Evolutionary conservation across 2,113 vertebrate genomes (phyloP).

Genomic region (Gymnobelideus leadbeateri): DNA sequence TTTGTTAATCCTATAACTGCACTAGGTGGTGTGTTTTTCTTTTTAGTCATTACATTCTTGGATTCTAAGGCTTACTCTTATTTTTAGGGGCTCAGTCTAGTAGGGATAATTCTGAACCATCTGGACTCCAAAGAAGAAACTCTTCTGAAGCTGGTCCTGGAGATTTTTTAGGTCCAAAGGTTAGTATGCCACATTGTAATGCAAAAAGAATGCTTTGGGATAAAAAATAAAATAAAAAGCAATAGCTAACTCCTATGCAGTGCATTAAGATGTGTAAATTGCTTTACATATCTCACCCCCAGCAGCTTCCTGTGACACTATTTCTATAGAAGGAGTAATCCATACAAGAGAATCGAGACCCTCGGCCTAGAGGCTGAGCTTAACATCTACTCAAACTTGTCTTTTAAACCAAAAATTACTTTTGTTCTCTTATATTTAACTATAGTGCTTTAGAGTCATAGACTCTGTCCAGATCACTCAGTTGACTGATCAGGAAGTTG

Average conservation of each 20-base stretch:
- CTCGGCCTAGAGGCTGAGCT: neutral
- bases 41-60: neutral
- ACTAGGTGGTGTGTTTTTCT: neutral
- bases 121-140: constrained; percentile 82
- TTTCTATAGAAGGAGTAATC: neutral
- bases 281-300: neutral
- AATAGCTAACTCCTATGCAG: neutral
- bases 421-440: neutral
- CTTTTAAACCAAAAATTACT: neutral
- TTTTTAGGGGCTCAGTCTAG: constrained; percentile 81
- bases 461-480: neutral
- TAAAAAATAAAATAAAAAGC: neutral
- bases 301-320: neutral
- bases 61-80: constrained; percentile 38
- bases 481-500: neutral
- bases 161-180: constrained; percentile 85
- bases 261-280: neutral
- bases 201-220: neutral
- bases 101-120: constrained; percentile 81
- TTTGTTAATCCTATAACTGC: neutral
- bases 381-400: neutral
- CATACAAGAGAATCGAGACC: neutral
- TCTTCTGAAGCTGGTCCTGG: constrained; percentile 82
- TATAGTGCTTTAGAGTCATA: neutral
- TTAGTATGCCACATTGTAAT: constrained; percentile 67